A percentile compares a stretch with the other conserved stretches of the same genome.
phyloP scores from a whole-genome alignment of 1,140 invertebrate genomes.

The Platorchestia sp. region DNA sequence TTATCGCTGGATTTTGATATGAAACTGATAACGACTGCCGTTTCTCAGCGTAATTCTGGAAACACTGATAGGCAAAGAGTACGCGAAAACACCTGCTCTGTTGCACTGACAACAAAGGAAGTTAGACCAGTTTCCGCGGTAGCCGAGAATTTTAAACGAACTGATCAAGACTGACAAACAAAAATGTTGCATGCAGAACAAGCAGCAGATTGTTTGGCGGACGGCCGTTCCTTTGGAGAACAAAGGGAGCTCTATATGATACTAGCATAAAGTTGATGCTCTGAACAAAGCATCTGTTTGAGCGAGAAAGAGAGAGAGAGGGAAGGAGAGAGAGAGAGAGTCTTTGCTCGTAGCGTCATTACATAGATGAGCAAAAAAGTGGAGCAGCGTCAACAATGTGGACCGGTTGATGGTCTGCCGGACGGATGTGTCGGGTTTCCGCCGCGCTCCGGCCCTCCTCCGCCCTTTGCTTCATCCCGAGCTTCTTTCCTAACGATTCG shows the following conservation, averaged over 20 bases:
- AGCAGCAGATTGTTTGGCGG: neutral
- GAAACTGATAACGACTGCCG: neutral
- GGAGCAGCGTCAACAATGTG: constrained; percentile 30
- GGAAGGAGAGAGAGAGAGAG: constrained; percentile 29
- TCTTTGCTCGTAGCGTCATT: constrained; percentile 37
- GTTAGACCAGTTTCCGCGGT: neutral
- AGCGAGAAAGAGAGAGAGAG: neutral
- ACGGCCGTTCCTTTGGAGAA: neutral
- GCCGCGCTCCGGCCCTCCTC: neutral
- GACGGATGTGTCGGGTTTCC: constrained; percentile 27
- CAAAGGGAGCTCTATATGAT: constrained; percentile 20
- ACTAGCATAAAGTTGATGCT: constrained; percentile 35
- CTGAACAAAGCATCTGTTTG: constrained; percentile 35
- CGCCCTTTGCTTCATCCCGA: neutral
- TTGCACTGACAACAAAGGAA: neutral
- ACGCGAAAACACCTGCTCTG: neutral
- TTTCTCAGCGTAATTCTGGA: neutral
- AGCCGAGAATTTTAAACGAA: neutral
- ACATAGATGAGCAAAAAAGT: constrained; percentile 44
- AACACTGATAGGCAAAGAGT: neutral
- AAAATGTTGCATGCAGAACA: constrained; percentile 12
- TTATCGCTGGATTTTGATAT: neutral
- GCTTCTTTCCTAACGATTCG: too few species aligned
- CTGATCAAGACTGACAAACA: neutral
- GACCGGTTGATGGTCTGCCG: constrained; percentile 23